A percentile compares a stretch with the other conserved stretches of the same genome.
Evolutionary conservation across 2,888 invertebrate genomes (phyloP).

Genomic region (Caradrina kadenii): DNA sequence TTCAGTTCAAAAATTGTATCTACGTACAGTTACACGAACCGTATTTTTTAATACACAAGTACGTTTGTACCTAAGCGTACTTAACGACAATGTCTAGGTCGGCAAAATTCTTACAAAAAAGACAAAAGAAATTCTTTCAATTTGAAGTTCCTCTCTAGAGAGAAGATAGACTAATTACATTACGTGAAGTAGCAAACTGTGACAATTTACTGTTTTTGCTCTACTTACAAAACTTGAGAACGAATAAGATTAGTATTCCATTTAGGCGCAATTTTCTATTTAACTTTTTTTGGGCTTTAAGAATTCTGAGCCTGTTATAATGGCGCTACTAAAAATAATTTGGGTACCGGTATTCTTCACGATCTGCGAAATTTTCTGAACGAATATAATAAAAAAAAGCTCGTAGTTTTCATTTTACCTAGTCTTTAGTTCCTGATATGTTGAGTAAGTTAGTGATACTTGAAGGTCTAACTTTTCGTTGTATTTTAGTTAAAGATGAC

Average conservation of each 20-base stretch:
- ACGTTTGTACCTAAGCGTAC: neutral
- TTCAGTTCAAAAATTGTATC: too few relatives aligned
- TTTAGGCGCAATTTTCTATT: conserved; percentile 58
- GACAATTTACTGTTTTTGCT: conserved; percentile 57
- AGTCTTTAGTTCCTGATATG: too few relatives aligned
- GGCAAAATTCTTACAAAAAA: conserved; percentile 21
- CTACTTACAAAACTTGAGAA: conserved; percentile 52
- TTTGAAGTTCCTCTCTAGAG: conserved; percentile 53
- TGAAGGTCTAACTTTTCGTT: too few relatives aligned
- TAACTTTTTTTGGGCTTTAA: conserved; percentile 37
- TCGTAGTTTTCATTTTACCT: too few relatives aligned
- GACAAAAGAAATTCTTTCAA: conserved; percentile 42
- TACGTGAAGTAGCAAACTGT: conserved; percentile 61
- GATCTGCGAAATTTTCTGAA: neutral
- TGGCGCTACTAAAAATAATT: neutral
- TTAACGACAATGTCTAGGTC: conserved; percentile 1
- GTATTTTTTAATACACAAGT: conserved; percentile 1
- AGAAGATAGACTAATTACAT: conserved; percentile 60
- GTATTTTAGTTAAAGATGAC: neutral
- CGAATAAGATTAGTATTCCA: conserved; percentile 62
- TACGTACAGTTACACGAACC: neutral
- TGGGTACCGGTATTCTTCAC: neutral
- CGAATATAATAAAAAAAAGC: neutral
- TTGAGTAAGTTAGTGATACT: too few relatives aligned
- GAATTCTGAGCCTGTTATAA: conserved; percentile 8